A percentile compares a stretch with the other conserved stretches of the same genome.
Conservation (phyloP, 2,797 vertebrate species). For the Limosa lapponica region DNA sequence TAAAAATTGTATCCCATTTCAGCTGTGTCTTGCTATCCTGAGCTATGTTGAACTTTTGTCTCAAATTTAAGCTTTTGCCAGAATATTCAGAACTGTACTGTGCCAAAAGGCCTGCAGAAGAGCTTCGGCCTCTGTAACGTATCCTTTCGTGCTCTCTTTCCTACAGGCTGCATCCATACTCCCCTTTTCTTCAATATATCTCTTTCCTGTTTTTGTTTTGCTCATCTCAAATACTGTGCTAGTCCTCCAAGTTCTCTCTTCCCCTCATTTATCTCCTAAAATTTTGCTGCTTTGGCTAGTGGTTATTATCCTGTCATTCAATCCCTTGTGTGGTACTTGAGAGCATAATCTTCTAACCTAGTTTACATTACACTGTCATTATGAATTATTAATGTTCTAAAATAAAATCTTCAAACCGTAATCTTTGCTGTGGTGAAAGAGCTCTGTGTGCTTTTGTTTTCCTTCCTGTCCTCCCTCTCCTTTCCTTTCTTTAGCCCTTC, state of each 20-base stretch:
- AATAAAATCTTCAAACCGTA: constrained; percentile 65
- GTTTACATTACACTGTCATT: constrained; percentile 67
- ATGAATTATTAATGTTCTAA: constrained; percentile 67
- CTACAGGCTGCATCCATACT: background rate
- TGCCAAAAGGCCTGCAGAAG: background rate
- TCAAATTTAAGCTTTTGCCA: background rate
- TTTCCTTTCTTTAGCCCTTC: constrained; percentile 29
- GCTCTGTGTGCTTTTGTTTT: constrained; percentile 46
- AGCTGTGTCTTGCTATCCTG: fast-evolving
- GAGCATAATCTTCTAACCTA: constrained; percentile 62
- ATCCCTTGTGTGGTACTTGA: constrained; percentile 58
- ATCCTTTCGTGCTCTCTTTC: background rate
- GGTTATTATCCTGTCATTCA: constrained; percentile 60
- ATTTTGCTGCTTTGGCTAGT: constrained; percentile 21
- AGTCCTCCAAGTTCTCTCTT: background rate
- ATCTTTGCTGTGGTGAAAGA: constrained; percentile 63
- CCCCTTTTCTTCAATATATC: background rate
- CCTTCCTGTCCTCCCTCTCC: constrained; percentile 15
- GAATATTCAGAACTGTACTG: background rate
- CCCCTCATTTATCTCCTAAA: background rate
- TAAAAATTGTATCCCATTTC: background rate
- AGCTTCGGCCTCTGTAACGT: background rate
- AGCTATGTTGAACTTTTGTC: background rate
- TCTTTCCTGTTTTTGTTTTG: background rate
- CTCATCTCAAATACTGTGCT: background rate